Evolutionary conservation across 2,113 vertebrate species (phyloP).

Genomic region (Dinomys branickii): DNA sequence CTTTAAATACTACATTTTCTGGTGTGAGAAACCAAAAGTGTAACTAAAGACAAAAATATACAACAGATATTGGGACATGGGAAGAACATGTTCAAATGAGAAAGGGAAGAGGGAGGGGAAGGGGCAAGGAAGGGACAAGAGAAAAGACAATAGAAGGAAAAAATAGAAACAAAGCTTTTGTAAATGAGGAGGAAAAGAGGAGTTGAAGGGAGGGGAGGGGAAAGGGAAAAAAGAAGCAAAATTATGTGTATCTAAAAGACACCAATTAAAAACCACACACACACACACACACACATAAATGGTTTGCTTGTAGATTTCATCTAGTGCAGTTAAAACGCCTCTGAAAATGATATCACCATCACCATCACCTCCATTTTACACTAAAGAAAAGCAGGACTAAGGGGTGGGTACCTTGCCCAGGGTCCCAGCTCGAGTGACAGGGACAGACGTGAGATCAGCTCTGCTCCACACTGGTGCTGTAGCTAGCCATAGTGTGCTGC

Average conservation of each 20-base stretch:
- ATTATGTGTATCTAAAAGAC: not conserved
- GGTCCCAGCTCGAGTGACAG: not conserved
- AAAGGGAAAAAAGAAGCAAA: not conserved
- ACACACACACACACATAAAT: not conserved
- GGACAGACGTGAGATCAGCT: not conserved
- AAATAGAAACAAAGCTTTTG: not conserved
- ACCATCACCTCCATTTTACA: not conserved
- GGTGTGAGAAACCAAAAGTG: not conserved
- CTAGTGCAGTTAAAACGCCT: not conserved
- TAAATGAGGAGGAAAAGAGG: not conserved
- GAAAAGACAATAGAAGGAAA: not conserved
- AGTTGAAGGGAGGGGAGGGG: not conserved
- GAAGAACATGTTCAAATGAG: not conserved
- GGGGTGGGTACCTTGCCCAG: not conserved
- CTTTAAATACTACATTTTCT: not conserved
- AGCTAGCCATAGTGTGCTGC: accelerated
- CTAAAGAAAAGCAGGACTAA: not conserved
- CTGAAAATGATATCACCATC: not conserved
- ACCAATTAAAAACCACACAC: not conserved
- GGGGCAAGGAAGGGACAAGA: no score
- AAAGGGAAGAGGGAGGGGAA: not conserved
- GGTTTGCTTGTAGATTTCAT: not conserved
- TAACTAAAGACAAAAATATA: not conserved
- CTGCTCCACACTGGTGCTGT: accelerated
- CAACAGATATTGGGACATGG: not conserved